Percentiles rank a stretch among this genome's conserved stretches.
Evolutionary conservation across 2,113 vertebrate species (phyloP).

Genomic region (Rhadina sibilatrix): DNA sequence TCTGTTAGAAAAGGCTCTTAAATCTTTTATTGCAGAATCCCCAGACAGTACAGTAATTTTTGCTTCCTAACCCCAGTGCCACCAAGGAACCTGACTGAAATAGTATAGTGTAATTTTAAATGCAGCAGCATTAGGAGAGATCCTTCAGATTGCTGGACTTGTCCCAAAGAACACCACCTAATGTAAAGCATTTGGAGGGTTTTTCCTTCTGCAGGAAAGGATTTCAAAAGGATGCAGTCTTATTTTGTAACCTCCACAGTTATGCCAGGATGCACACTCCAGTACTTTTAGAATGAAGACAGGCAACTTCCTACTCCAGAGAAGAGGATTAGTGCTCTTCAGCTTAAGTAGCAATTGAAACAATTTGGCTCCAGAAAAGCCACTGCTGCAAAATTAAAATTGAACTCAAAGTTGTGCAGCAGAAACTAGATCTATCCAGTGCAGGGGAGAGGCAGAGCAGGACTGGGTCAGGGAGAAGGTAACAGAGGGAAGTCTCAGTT

Average conservation of each 20-base stretch:
- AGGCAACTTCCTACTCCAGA: background rate
- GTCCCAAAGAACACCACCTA: background rate
- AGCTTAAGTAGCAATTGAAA: slow-evolving; percentile 37
- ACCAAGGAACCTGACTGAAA: background rate
- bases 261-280: background rate
- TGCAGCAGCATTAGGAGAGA: background rate
- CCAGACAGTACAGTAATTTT: background rate
- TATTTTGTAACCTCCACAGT: background rate
- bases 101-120: background rate
- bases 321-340: background rate
- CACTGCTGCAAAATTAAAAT: background rate
- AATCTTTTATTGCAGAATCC: slow-evolving; percentile 35
- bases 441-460: slow-evolving; percentile 33
- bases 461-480: slow-evolving; percentile 26
- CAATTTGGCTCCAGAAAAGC: background rate
- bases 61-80: background rate
- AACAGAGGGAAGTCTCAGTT: slow-evolving; percentile 21
- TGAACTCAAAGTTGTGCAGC: background rate
- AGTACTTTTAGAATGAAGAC: background rate
- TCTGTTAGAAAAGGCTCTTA: slow-evolving; percentile 15
- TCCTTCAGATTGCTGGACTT: background rate
- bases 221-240: background rate
- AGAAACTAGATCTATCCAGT: slow-evolving; percentile 45
- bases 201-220: background rate
- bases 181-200: background rate